phyloP scores from a whole-genome alignment of 2,113 vertebrate genomes.

The Smithornis capensis region DNA sequence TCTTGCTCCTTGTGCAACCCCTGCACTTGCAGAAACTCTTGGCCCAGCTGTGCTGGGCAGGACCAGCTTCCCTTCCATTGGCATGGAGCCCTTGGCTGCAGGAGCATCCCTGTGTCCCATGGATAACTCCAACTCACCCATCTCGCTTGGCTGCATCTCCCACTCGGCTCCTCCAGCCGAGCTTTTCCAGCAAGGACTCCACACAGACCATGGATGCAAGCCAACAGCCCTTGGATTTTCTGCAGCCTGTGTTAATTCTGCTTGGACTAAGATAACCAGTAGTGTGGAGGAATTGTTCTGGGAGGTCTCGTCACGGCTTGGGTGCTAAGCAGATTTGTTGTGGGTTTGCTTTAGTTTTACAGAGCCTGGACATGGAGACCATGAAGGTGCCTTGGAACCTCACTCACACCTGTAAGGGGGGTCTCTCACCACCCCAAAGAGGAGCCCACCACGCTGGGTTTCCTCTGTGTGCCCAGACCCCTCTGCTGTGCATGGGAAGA shows the following conservation, averaged over 20 bases:
- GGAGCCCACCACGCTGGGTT: neutral
- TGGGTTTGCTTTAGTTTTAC: neutral
- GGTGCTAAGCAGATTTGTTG: neutral
- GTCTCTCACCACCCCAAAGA: neutral
- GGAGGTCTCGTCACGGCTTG: neutral
- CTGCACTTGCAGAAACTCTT: neutral
- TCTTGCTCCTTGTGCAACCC: neutral
- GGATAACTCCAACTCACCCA: neutral
- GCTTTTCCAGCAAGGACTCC: neutral
- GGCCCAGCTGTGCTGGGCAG: neutral
- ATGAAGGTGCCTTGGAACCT: neutral
- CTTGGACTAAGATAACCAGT: neutral
- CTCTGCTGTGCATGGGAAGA: neutral
- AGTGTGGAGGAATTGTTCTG: neutral
- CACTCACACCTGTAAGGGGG: neutral
- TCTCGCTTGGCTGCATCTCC: neutral
- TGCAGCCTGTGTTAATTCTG: neutral
- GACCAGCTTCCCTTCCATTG: fast-evolving
- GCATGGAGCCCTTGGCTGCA: neutral
- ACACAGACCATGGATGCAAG: neutral
- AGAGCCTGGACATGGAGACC: neutral
- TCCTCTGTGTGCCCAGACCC: neutral
- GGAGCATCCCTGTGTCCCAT: neutral
- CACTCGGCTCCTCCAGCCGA: neutral
- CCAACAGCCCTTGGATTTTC: neutral